Base-by-base conservation (phyloP, 1,140 invertebrate genomes). In the Lepidurus packardi region DNA sequence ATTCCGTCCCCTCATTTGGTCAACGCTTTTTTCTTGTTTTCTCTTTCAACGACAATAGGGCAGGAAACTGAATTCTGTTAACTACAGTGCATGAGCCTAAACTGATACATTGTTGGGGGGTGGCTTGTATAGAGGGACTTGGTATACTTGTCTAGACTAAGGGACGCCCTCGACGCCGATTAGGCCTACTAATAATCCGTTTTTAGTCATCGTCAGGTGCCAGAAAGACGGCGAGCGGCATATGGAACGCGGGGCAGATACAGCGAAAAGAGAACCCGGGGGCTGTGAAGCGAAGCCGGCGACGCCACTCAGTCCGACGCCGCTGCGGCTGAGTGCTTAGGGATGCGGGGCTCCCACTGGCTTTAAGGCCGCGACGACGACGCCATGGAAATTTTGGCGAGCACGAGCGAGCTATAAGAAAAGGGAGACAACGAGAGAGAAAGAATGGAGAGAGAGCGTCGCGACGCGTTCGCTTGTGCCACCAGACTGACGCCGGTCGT, bases 271-370 rank as follows among this genome's bases (percentile, higher is more conserved):
- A 65, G 53, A 65, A 65, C 16, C 9, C 53, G 9, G 53, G 13
- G 21, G 53, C 53, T 65, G 16, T 65, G 53, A 65, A 65, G 53
- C 53, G 53, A 65, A 65, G 53, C 53, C 53, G 21, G 53, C 53
- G 53, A 65, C 53, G 53, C 53, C 53, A 65, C 53, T 65, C 53
- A 65, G 53, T 65, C 53, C 53, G 53, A 65, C 53, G 53, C 53
- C 53, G 53, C 53, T 65, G 13, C 8, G 53, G 53, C 53, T 65
- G 53, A 65, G 53, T 65, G 53, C 53, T 65, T 65, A 65, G 53
- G 16, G 53, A 65, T 9, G 53, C 16, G 53, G 16, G 53, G 53
- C 16, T 21, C 45, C 16, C 6, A 65, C 21, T 9, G 53, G 53
- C 10, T 10, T 47, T 47, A 65, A 65, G 53, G 21, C 21, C 53